These are phyloP conservation scores for Enteromius fasciolatus DNA, from an alignment of 2,797 vertebrate genomes.

Conservation along the genomic window DNA sequence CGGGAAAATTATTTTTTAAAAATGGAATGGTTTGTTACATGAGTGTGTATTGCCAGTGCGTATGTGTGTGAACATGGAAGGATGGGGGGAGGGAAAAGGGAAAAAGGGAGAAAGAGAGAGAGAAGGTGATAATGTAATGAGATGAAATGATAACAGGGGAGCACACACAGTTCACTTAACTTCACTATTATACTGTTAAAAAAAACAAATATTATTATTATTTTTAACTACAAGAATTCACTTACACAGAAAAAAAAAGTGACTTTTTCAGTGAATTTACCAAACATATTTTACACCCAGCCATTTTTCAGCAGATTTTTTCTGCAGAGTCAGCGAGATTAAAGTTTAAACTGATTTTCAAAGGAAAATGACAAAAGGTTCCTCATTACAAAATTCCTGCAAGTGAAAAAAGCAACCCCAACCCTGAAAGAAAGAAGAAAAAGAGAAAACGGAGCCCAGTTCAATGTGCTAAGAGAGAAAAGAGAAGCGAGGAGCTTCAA, in stretches of 20 bases:
- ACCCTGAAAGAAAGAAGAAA: conserved; percentile 10
- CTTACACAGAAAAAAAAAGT: neutral
- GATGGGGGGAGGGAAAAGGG: neutral
- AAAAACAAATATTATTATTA: neutral
- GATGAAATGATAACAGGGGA: conserved; percentile 34
- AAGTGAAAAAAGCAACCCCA: neutral
- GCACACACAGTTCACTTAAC: conserved; percentile 15
- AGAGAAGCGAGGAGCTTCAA: neutral
- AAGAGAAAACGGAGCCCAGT: neutral
- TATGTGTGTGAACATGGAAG: conserved; percentile 2
- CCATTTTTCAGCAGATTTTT: neutral
- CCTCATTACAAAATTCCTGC: conserved; percentile 7
- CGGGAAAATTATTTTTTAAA: neutral
- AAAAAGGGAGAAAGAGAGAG: neutral
- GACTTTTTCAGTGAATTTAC: neutral
- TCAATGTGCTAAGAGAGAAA: conserved; percentile 16
- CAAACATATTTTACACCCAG: conserved; percentile 1
- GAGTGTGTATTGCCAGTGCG: neutral
- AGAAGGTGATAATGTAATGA: conserved; percentile 24
- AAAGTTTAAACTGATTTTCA: neutral
- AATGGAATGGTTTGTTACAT: conserved; percentile 17
- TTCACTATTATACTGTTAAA: neutral
- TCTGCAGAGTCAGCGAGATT: neutral
- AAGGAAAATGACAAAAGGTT: neutral
- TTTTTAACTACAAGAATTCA: neutral